Conservation (phyloP, 2,113 vertebrate species). For the Ceyx melanurus region DNA sequence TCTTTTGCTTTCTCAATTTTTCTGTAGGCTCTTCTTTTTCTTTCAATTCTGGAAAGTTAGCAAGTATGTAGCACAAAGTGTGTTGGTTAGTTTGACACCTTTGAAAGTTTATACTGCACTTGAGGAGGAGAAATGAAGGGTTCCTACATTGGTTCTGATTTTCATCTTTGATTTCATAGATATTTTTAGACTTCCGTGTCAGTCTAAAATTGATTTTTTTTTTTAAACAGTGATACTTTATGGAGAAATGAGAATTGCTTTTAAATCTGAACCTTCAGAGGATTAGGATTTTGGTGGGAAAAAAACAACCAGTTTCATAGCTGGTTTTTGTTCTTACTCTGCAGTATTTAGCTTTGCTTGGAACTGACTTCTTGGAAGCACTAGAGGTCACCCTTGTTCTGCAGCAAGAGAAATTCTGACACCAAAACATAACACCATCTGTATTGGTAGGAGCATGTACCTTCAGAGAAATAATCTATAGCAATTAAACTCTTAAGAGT, state of each 20-base stretch:
- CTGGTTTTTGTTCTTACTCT: not conserved
- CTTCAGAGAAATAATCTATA: not conserved
- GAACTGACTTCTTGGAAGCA: not conserved
- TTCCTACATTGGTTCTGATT: not conserved
- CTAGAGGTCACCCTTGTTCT: slow-evolving; percentile 63
- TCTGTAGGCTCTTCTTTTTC: not conserved
- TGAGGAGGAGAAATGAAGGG: not conserved
- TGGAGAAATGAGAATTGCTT: not conserved
- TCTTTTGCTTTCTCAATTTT: not conserved
- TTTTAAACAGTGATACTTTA: not conserved
- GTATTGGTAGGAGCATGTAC: not conserved
- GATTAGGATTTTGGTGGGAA: not conserved
- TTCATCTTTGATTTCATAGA: not conserved
- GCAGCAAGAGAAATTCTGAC: not conserved
- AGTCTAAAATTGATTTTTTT: not conserved
- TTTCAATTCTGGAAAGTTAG: not conserved
- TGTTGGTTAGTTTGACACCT: not conserved
- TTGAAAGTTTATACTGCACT: not conserved
- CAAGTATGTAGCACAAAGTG: not conserved
- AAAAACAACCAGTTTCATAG: not conserved
- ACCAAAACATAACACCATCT: not conserved
- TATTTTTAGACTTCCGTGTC: not conserved
- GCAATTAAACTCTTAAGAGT: not conserved
- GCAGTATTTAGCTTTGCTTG: not conserved
- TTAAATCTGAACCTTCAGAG: not conserved